Evolutionary conservation across 2,888 invertebrate species (phyloP), one percentile per base, ranked within the genome.

Genomic region (Rotaria sp.): DNA sequence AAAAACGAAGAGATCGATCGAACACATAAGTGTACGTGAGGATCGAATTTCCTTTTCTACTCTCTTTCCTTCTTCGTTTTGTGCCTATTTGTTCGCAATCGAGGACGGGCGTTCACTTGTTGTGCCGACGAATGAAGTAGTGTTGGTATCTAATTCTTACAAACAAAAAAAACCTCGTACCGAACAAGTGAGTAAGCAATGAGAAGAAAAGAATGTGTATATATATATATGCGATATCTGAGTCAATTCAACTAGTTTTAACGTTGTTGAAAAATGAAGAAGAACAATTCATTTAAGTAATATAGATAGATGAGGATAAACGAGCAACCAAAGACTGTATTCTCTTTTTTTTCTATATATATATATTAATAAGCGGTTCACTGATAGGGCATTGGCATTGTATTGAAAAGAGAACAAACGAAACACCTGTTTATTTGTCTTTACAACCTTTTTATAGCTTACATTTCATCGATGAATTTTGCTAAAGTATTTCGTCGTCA

Each of bases 401-500:
- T 45, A 80, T 80, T 45, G 41, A 45, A 45, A 80, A 45, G 80
- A 45, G n/a, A 80, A 41, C n/a, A 8, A n/a, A n/a, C 45, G 26
- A 80, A 45, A n/a, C 67, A 67, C 35, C 35, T 67, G 35, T 67
- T 67, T 13, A 67, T 67, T 67, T 67, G 30, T 67, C 30, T 67
- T 67, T 26, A 5, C 67, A 67, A 35, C 10, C 18, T n/a, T 35
- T n/a, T 67, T 67, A 11, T 67, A 80, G 80, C 80, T 2, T 80
- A 80, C n/a, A 80, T 80, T 5, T 2, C 80, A 26, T 80, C 80
- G 21, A 80, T 80, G 80, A 80, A 80, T 41, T 45, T 80, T 10
- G n/a, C 80, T 1, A 80, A 80, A n/a, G 45, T 80, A 80, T 80
- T 80, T 80, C 80, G 80, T 80, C 80, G 80, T 80, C 80, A 80